Evolutionary conservation across 37 sponge, comb jelly and placozoan genomes (phyloP).

Genomic region (Mnemiopsis leidyi): DNA sequence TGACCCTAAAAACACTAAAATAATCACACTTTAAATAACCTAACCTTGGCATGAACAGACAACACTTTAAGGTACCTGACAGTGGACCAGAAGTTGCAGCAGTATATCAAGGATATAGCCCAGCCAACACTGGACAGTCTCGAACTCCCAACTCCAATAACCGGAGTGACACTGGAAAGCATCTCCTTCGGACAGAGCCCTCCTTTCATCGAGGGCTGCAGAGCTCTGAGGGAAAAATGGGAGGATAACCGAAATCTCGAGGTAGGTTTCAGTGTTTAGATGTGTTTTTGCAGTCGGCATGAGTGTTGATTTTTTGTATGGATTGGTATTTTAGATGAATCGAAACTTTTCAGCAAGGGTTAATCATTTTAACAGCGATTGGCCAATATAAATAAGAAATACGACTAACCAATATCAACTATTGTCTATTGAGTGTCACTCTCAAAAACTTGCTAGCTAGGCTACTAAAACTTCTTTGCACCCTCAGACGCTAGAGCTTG

Average conservation of each 20-base stretch:
- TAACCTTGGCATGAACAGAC: neutral
- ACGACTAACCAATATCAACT: too few relatives aligned
- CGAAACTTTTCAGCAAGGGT: too few relatives aligned
- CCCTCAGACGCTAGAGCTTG: constrained; percentile 23
- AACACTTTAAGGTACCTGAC: neutral
- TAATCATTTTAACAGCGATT: too few relatives aligned
- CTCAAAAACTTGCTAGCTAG: too few relatives aligned
- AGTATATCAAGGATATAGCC: neutral
- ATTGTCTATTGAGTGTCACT: too few relatives aligned
- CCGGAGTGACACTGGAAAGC: neutral
- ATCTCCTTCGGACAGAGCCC: constrained; percentile 42
- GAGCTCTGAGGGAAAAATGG: neutral
- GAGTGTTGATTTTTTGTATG: too few relatives aligned
- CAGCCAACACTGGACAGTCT: constrained; percentile 22
- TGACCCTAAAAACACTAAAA: neutral
- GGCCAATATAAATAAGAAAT: too few relatives aligned
- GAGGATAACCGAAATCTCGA: neutral
- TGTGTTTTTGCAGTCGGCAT: too few relatives aligned
- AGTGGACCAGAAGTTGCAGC: neutral
- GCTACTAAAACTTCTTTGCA: neutral
- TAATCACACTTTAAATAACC: neutral
- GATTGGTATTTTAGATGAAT: too few relatives aligned
- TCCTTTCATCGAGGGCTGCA: neutral
- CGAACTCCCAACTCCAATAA: constrained; percentile 16
- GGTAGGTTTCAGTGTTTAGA: too few relatives aligned